These are phyloP conservation scores for Chrysolina oricalcia DNA, from an alignment of 2,888 invertebrate genomes.

Conservation along the genomic window DNA sequence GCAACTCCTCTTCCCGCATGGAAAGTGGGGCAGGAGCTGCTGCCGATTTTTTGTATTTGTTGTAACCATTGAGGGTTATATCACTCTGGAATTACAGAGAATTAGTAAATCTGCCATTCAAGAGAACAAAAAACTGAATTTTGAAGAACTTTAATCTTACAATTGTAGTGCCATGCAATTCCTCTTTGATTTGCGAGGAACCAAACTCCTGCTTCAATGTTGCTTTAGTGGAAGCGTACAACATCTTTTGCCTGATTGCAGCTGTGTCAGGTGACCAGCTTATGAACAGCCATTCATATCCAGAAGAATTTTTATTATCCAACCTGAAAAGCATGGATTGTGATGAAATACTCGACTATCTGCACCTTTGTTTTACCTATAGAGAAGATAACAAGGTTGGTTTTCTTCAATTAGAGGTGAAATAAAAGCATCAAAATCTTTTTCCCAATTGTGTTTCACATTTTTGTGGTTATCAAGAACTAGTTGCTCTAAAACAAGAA, in stretches of 20 bases:
- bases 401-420: conserved; percentile 82
- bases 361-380: conserved; percentile 75
- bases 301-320: conserved; percentile 84
- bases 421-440: conserved; percentile 87
- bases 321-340: conserved; percentile 73
- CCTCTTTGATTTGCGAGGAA: conserved; percentile 93
- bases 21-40: conserved; percentile 93
- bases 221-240: conserved; percentile 97
- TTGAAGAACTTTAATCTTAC: conserved; percentile 69
- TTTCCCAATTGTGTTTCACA: conserved; percentile 85
- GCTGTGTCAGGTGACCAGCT: conserved; percentile 97
- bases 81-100: conserved; percentile 77
- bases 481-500: conserved; percentile 80
- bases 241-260: conserved; percentile 95
- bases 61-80: conserved; percentile 86
- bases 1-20: conserved; percentile 87
- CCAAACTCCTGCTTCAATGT: conserved; percentile 98
- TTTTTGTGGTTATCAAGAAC: conserved; percentile 79
- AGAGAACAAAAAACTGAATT: no score
- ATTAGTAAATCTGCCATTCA: not conserved
- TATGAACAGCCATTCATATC: conserved; percentile 93
- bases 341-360: no score
- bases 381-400: conserved; percentile 93
- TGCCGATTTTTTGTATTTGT: conserved; percentile 83
- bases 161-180: conserved; percentile 89